These are phyloP conservation scores for Danio kyathit DNA, from an alignment of 2,797 vertebrate genomes.

Conservation along the genomic window DNA sequence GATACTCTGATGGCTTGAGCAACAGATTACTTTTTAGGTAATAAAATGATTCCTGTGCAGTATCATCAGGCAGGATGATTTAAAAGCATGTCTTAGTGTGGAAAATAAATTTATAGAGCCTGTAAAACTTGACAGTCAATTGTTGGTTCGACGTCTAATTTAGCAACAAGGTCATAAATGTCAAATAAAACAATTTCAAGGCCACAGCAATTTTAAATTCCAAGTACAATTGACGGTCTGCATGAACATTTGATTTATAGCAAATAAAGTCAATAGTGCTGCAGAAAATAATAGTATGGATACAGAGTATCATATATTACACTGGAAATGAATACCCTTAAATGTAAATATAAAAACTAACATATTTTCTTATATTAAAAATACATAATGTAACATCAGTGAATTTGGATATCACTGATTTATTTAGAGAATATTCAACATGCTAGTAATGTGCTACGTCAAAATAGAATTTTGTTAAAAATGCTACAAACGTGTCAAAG, in stretches of 20 bases:
- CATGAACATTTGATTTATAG: neutral
- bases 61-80: conserved; percentile 8
- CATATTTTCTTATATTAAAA: no score
- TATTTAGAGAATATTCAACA: no score
- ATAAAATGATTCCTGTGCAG: conserved; percentile 7
- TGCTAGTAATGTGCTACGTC: no score
- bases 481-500: no score
- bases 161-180: conserved; percentile 8
- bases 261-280: neutral
- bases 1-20: neutral
- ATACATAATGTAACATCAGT: no score
- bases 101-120: conserved; percentile 26
- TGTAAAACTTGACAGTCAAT: conserved; percentile 36
- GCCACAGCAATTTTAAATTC: neutral
- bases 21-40: neutral
- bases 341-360: no score
- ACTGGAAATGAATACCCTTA: neutral
- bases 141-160: conserved; percentile 3
- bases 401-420: no score
- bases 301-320: neutral
- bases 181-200: conserved; percentile 8
- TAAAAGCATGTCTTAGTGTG: neutral
- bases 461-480: no score
- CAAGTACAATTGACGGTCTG: neutral
- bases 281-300: neutral